A percentile compares a stretch with the other conserved stretches of the same genome.
Evolutionary conservation across 2,113 vertebrate genomes (phyloP).

Genomic region (Chlamydotis undulata): DNA sequence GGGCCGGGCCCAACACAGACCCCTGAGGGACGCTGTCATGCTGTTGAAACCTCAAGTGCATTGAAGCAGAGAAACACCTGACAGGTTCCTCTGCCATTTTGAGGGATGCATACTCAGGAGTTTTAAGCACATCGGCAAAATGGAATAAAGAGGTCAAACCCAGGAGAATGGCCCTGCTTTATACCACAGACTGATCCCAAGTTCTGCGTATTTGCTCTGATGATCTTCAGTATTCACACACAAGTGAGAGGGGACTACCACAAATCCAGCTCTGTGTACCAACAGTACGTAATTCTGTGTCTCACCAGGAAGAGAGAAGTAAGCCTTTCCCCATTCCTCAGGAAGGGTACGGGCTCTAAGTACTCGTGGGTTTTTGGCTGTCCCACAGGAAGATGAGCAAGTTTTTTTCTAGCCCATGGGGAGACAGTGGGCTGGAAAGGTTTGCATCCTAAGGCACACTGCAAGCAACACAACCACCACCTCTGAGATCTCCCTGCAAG

Average conservation of each 20-base stretch:
- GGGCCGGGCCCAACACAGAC: too few relatives aligned
- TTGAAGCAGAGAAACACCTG: background rate
- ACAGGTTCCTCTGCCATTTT: background rate
- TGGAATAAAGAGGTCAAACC: background rate
- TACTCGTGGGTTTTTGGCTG: fast-evolving
- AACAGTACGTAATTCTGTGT: fast-evolving
- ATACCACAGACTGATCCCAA: fast-evolving
- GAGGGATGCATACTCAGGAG: background rate
- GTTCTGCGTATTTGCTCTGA: background rate
- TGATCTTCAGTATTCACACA: fast-evolving
- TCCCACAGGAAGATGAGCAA: background rate
- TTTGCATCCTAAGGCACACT: background rate
- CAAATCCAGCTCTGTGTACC: background rate
- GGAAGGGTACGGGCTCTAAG: background rate
- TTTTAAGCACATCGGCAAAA: background rate
- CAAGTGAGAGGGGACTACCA: background rate
- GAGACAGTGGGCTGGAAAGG: background rate
- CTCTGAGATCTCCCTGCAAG: background rate
- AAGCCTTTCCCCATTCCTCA: background rate
- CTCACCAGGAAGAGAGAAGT: background rate
- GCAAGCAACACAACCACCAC: too few relatives aligned
- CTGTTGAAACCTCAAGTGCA: background rate
- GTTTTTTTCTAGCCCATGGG: background rate
- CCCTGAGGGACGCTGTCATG: too few relatives aligned
- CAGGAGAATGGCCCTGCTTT: background rate